A percentile compares a stretch with the other conserved stretches of the same genome.
Conservation (phyloP, 1,140 invertebrate genomes). For the Sesamia nonagrioides region DNA sequence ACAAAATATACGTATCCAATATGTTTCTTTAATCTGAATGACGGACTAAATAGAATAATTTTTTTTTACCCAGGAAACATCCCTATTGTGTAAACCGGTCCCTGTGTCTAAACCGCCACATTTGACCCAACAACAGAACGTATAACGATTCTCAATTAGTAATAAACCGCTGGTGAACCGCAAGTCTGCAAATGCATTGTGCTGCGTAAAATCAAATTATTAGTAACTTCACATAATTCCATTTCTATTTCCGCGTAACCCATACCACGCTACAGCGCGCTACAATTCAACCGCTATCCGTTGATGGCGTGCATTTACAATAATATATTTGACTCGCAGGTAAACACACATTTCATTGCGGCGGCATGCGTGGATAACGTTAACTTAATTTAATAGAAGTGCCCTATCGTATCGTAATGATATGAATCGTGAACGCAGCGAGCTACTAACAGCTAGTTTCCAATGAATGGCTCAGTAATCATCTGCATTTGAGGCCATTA, state of each 20-base stretch:
- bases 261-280: conserved; percentile 53
- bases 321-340: conserved; percentile 53
- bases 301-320: conserved; percentile 57
- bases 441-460: conserved; percentile 73
- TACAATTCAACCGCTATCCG: conserved; percentile 53
- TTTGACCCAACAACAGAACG: conserved; percentile 35
- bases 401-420: conserved; percentile 61
- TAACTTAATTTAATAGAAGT: conserved; percentile 68
- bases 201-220: conserved; percentile 52
- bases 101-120: conserved; percentile 15
- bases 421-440: conserved; percentile 71
- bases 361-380: conserved; percentile 64
- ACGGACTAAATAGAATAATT: too few relatives aligned
- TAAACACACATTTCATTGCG: conserved; percentile 65
- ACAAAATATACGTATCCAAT: too few relatives aligned
- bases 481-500: conserved; percentile 84
- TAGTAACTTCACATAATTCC: conserved; percentile 55
- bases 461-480: conserved; percentile 84
- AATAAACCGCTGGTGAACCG: conserved; percentile 48
- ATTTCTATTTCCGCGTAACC: conserved; percentile 60
- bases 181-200: conserved; percentile 50
- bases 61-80: too few relatives aligned
- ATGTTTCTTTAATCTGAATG: too few relatives aligned
- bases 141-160: conserved; percentile 50
- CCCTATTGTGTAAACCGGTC: too few relatives aligned